Base-by-base conservation (phyloP, 2,113 vertebrate genomes). In the Tetrax tetrax region DNA sequence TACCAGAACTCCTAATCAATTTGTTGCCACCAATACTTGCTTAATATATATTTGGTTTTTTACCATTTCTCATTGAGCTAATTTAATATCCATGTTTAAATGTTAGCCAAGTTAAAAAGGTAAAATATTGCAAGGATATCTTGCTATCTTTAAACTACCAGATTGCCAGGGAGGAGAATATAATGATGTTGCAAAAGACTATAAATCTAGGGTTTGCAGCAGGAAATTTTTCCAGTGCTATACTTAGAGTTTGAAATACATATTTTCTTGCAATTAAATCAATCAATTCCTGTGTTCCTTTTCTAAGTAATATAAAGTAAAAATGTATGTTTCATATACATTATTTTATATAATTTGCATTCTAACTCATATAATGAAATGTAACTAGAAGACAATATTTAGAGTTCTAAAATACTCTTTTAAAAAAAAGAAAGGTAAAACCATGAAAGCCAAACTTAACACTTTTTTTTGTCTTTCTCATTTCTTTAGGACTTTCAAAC, bases 401-500 rank as follows among this genome's bases (percentile, higher is more conserved):
- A 74, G 19, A 80, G 22, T 11, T 60, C n/a, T 76, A 61, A 72
- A 79, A 68, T 70, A 41, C 2, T 45, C 21, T 47, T 47, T 47
- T 41, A 38, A 38, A 38, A 12, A 80, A 77, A 22, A 70, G 22
- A 66, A 48, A 77, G 2, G 1, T 48, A 45, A 79, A 75, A 3
- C 3, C 12, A 37, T 22, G 38, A 56, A 76, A 91, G 9, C 38
- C 33, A 65, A 92, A 84, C 18, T 43, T 85, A 76, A 87, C 1
- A 5, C 13, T 27, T 84, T 75, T 69, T 95, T 83, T 83, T 95
- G 28, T 97, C 70, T 97, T 29, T 95, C 5, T 91, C 60, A 85
- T 95, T 96, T 71, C 64, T 97, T 87, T 97, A 99, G 99, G 97
- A 98, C 70, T 99, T 99, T 93, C 97, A 98, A 94, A 98, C 98